Base-by-base conservation (phyloP, 2,113 vertebrate genomes). In the Brachirus orientalis region DNA sequence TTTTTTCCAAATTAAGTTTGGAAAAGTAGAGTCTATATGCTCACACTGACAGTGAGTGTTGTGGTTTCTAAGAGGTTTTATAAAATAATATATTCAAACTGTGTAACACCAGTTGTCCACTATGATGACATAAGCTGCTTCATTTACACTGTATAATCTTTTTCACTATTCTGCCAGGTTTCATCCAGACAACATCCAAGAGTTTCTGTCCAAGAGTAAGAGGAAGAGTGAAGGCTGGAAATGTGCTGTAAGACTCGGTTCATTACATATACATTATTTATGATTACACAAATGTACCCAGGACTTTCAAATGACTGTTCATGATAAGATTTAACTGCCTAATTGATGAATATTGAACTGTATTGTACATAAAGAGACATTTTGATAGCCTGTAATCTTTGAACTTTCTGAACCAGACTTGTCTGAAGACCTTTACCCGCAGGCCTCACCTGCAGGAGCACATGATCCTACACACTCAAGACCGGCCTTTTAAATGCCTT, bases 391-490 rank as follows among this genome's bases (percentile, higher is more conserved):
- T 51, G 10, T 64, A 52, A 63, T 11, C 20, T 45, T 67, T 54
- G 6, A 55, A 22, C 19, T 44, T 9, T 53, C 20, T 33, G n/a
- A 46, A 33, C 47, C 70, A 99, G 98, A 94, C 97, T 84, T 99
- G 98, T 86, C 95, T 95, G 83, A 99, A 99, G 77, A 97, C 94
- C 36, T 99, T 99, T 85, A 97, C 95, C 53, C 94, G 97, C 61
- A 94, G 95, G 77, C 96, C 95, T 69, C 98, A 99, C 68, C 90
- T 99, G 80, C 95, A 98, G 80, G 98, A 99, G 72, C 98, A 99
- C 88, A 98, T 96, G 97, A 98, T 99, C 77, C 92, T 99, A 20
- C 98, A 99, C 88, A 96, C 95, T 63, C 97, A 98, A 82, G 95
- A 97, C 84, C 96, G 96, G 55, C 98, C 98, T 14, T 99, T 98